phyloP scores from a whole-genome alignment of 2,113 vertebrate genomes.

The Channa maculata region DNA sequence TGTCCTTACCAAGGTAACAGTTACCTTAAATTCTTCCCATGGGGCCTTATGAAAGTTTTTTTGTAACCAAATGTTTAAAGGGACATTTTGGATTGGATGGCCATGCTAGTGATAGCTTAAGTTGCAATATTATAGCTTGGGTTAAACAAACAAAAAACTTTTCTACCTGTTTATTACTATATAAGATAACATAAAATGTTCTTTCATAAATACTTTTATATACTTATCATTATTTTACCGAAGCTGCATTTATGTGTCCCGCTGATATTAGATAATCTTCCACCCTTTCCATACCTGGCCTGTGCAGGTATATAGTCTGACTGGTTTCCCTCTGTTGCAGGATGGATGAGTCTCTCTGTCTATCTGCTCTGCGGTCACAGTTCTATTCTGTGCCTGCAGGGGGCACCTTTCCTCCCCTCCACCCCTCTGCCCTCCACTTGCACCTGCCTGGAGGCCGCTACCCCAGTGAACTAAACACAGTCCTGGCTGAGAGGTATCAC shows the following conservation, averaged over 20 bases:
- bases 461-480: conserved; percentile 88
- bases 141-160: neutral
- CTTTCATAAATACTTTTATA: neutral
- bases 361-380: conserved; percentile 90
- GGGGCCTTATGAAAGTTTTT: too few relatives aligned
- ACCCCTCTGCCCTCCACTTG: conserved; percentile 92
- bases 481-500: conserved; percentile 85
- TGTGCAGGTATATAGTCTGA: conserved; percentile 2
- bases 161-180: neutral
- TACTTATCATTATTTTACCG: neutral
- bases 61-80: too few relatives aligned
- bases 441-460: conserved; percentile 92
- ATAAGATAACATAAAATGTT: too few relatives aligned
- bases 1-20: conserved; percentile 88
- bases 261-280: neutral
- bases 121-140: too few relatives aligned
- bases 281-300: neutral
- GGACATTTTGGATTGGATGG: too few relatives aligned
- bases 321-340: conserved; percentile 70
- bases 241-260: neutral
- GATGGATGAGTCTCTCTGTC: conserved; percentile 96
- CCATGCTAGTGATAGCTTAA: too few relatives aligned
- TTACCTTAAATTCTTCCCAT: neutral
- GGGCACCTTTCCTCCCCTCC: conserved; percentile 88
- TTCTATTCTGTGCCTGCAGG: conserved; percentile 92